Evolutionary conservation across 2,113 vertebrate species (phyloP).

Genomic region (Odocoileus virginianus): DNA sequence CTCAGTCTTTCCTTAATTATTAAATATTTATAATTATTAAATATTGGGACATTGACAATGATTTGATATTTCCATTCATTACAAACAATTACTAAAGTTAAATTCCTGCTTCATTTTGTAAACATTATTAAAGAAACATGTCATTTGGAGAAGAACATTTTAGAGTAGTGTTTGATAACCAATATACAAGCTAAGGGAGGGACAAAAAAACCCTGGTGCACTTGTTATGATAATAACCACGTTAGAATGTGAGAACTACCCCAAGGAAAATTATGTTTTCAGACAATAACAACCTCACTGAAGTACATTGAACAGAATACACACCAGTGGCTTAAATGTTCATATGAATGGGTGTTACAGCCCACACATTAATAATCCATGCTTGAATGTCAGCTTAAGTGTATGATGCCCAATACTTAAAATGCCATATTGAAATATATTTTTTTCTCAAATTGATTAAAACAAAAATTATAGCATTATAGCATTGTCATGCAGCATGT

Average conservation of each 20-base stretch:
- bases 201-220: neutral
- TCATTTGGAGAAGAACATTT: neutral
- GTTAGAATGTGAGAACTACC: neutral
- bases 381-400: conserved; percentile 1
- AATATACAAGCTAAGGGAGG: neutral
- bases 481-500: neutral
- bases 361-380: neutral
- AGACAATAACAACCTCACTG: neutral
- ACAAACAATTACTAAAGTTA: neutral
- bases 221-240: neutral
- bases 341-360: neutral
- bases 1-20: neutral
- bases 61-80: neutral
- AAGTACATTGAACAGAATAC: neutral
- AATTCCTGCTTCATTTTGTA: neutral
- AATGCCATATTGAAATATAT: conserved; percentile 10
- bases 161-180: neutral
- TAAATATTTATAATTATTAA: neutral
- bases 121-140: neutral
- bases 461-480: neutral
- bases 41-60: neutral
- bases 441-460: neutral
- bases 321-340: neutral
- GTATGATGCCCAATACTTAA: conserved; percentile 20
- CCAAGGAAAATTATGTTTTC: neutral